phyloP scores from a whole-genome alignment of 37 sponge, comb jelly and placozoan species.

The Oopsacas minuta region DNA sequence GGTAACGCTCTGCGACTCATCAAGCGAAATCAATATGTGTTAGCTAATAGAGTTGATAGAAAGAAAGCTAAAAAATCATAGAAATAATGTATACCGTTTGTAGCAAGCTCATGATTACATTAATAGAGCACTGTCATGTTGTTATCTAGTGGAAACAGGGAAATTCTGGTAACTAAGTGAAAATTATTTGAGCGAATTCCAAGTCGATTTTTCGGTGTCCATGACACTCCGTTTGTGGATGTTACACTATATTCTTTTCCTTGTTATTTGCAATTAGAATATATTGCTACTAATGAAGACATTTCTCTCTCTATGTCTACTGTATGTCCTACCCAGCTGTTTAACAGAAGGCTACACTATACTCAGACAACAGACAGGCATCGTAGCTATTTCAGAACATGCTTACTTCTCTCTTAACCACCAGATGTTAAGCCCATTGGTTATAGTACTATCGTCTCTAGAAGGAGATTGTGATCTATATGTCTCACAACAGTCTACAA shows the following conservation, averaged over 20 bases:
- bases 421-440: neutral
- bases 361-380: neutral
- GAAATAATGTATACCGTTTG: too few species aligned
- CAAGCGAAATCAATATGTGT: slow-evolving; percentile 29
- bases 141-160: too few species aligned
- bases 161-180: too few species aligned
- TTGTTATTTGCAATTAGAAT: too few species aligned
- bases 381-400: neutral
- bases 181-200: too few species aligned
- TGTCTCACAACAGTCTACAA: neutral
- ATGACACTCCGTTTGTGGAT: too few species aligned
- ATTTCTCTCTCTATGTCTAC: neutral
- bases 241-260: too few species aligned
- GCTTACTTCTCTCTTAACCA: neutral
- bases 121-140: too few species aligned
- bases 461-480: neutral
- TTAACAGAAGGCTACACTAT: neutral
- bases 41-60: neutral
- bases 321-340: neutral
- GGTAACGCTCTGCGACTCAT: slow-evolving; percentile 39
- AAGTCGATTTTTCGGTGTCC: too few species aligned
- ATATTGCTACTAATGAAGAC: too few species aligned
- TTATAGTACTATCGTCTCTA: neutral
- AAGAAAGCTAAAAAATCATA: slow-evolving; percentile 21
- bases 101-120: too few species aligned